phyloP scores from a whole-genome alignment of 2,797 vertebrate species.

The Syndactyla subalaris region DNA sequence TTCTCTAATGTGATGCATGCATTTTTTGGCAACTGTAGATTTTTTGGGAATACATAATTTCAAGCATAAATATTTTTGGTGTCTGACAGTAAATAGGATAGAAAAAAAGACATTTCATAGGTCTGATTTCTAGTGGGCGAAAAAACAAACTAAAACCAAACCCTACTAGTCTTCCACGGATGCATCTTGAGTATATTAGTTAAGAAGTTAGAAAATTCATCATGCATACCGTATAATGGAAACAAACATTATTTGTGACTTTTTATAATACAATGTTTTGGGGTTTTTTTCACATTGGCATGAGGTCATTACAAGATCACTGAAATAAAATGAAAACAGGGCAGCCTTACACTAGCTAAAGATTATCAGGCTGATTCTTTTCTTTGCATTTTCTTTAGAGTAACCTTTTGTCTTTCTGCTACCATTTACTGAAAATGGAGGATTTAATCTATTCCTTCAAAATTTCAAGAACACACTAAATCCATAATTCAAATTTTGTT shows the following conservation, averaged over 20 bases:
- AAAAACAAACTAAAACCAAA: neutral
- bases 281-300: neutral
- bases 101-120: neutral
- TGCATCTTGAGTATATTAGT: neutral
- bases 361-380: neutral
- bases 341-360: neutral
- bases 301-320: neutral
- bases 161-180: fast-evolving
- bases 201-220: neutral
- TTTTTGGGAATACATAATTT: neutral
- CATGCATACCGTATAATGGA: neutral
- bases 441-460: conserved; percentile 23
- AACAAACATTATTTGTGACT: neutral
- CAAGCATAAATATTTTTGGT: neutral
- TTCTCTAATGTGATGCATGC: neutral
- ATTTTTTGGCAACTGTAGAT: neutral
- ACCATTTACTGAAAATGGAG: conserved; percentile 17
- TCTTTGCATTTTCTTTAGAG: neutral
- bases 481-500: conserved; percentile 43
- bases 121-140: neutral
- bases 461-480: conserved; percentile 24
- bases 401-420: neutral
- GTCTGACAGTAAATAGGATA: neutral
- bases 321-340: neutral
- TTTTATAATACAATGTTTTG: neutral